These are phyloP conservation scores for Orgyia antiqua DNA, from an alignment of 2,888 invertebrate genomes.

Conservation along the genomic window DNA sequence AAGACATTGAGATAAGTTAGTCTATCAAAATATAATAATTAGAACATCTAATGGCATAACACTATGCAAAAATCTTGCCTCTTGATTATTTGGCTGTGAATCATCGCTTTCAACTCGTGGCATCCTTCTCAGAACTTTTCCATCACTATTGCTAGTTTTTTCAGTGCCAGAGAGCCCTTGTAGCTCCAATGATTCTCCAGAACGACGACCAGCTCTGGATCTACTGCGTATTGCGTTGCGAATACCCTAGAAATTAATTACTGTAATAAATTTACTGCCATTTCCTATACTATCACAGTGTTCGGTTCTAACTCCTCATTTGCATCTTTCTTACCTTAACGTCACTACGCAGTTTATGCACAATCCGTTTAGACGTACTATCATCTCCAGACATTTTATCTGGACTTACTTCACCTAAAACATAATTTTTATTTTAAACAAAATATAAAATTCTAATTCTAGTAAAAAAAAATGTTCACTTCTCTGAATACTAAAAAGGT, in stretches of 20 bases:
- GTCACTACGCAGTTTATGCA: conserved; percentile 90
- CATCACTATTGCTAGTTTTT: conserved; percentile 58
- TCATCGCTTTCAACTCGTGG: conserved; percentile 86
- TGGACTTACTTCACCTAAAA: conserved; percentile 59
- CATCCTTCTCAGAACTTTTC: conserved; percentile 82
- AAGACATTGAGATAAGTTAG: no score
- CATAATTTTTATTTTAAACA: conserved; percentile 5
- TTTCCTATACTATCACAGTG: no score
- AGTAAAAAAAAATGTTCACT: not conserved
- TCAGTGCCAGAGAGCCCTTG: conserved; percentile 60
- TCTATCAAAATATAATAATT: not conserved
- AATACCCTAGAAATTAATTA: conserved; percentile 59
- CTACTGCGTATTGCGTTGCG: conserved; percentile 78
- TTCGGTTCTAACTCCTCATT: no score
- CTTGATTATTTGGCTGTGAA: conserved; percentile 66
- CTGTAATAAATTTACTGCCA: no score
- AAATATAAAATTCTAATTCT: not conserved
- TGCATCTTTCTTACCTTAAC: conserved; percentile 88
- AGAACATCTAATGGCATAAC: not conserved
- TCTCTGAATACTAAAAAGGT: conserved; percentile 3
- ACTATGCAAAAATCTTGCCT: no score
- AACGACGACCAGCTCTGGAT: conserved; percentile 73
- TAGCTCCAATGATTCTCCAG: conserved; percentile 82
- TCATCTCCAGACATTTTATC: conserved; percentile 76
- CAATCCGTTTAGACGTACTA: conserved; percentile 85